phyloP scores from a whole-genome alignment of 2,888 invertebrate genomes.

The Neuroscelio doddi region DNA sequence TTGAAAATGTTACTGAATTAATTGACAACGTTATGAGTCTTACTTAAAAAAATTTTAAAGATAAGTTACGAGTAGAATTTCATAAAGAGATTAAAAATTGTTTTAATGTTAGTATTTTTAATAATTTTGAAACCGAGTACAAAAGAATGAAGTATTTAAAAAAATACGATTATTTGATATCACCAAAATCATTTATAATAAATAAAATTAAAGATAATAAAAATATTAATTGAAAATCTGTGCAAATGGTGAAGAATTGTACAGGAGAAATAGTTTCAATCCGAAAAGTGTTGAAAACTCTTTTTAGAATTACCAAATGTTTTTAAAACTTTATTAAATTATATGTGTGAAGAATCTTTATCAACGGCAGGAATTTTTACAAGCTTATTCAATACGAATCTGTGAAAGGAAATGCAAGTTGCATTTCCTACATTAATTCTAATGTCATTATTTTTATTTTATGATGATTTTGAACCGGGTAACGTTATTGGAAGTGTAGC shows the following conservation, averaged over 20 bases:
- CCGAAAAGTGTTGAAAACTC: conserved; percentile 4
- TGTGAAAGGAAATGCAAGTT: background rate
- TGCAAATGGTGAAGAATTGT: background rate
- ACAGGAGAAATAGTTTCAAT: background rate
- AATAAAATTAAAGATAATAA: background rate
- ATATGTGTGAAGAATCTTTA: background rate
- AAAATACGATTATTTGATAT: background rate
- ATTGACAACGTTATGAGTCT: no score
- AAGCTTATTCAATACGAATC: background rate
- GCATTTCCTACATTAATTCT: background rate
- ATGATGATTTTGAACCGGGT: conserved; percentile 27
- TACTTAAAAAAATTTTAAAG: no score
- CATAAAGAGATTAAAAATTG: background rate
- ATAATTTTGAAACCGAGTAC: background rate
- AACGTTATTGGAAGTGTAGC: conserved; percentile 28
- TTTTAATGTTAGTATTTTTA: background rate
- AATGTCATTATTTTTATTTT: conserved; percentile 21
- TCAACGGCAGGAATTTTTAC: background rate
- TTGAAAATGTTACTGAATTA: no score
- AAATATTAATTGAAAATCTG: background rate
- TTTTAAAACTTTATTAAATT: background rate
- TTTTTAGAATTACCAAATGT: conserved; percentile 17
- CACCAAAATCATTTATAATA: background rate
- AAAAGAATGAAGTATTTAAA: conserved; percentile 1
- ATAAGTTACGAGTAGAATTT: no score